Conservation (phyloP, 2,113 vertebrate genomes). For the Petaurus breviceps region DNA sequence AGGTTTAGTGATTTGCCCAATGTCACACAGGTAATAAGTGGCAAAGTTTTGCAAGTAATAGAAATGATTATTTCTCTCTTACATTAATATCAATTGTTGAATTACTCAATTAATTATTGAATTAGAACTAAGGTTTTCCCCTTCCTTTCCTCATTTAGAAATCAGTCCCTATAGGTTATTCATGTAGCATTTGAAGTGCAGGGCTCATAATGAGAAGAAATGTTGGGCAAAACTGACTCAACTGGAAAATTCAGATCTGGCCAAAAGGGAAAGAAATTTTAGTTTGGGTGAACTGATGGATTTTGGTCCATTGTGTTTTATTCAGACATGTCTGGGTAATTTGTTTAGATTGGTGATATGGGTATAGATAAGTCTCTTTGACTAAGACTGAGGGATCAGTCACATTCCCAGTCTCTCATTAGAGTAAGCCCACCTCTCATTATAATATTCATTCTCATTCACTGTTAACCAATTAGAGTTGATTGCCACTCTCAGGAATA, state of each 20-base stretch:
- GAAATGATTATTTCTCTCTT: not conserved
- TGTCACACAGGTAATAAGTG: not conserved
- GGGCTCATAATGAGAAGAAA: not conserved
- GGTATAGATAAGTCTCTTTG: not conserved
- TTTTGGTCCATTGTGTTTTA: not conserved
- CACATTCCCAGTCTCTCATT: too few relatives aligned
- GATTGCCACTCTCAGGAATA: not conserved
- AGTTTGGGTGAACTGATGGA: not conserved
- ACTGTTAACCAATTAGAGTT: not conserved
- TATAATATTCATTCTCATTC: not conserved
- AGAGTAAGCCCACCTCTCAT: not conserved
- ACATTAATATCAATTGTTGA: too few relatives aligned
- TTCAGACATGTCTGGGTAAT: not conserved
- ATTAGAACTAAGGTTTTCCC: not conserved
- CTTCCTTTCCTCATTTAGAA: not conserved
- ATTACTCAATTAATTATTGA: too few relatives aligned
- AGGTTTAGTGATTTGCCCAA: not conserved
- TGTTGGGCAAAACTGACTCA: not conserved
- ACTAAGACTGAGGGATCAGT: not conserved
- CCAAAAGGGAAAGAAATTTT: not conserved
- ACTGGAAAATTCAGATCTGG: not conserved
- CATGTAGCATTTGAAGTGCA: not conserved
- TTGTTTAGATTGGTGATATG: not conserved
- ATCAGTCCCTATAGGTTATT: not conserved
- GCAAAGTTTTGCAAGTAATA: not conserved